These are phyloP conservation scores for Heteronetta atricapilla DNA, from an alignment of 2,113 vertebrate species.

Conservation along the genomic window DNA sequence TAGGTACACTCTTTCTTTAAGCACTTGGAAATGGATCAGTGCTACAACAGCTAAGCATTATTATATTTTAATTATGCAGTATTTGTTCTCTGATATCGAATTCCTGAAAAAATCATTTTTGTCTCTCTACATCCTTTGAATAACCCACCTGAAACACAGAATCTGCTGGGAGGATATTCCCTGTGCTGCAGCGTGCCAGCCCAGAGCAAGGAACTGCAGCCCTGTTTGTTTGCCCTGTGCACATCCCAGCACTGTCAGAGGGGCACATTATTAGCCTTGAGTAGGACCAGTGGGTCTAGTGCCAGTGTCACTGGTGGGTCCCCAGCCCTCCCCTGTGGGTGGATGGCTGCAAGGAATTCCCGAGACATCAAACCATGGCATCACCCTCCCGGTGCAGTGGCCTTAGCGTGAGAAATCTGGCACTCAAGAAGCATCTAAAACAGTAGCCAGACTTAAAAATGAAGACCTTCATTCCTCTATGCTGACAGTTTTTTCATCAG, in stretches of 20 bases:
- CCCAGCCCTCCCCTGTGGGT: not conserved
- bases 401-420: not conserved
- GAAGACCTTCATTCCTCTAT: not conserved
- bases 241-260: fast-evolving
- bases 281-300: not conserved
- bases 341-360: not conserved
- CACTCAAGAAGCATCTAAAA: not conserved
- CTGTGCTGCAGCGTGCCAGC: fast-evolving
- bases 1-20: not conserved
- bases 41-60: not conserved
- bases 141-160: not conserved
- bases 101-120: not conserved
- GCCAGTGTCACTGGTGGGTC: not conserved
- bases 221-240: fast-evolving
- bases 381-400: not conserved
- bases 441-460: not conserved
- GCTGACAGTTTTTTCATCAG: constrained; percentile 23
- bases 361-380: fast-evolving
- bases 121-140: not conserved
- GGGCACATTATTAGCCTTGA: not conserved
- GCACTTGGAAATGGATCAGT: not conserved
- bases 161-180: not conserved
- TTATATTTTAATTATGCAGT: not conserved
- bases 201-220: not conserved
- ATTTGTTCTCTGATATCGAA: not conserved